These are phyloP conservation scores for Ascidia mentula DNA, from an alignment of 23 tunicate genomes.

Conservation along the genomic window DNA sequence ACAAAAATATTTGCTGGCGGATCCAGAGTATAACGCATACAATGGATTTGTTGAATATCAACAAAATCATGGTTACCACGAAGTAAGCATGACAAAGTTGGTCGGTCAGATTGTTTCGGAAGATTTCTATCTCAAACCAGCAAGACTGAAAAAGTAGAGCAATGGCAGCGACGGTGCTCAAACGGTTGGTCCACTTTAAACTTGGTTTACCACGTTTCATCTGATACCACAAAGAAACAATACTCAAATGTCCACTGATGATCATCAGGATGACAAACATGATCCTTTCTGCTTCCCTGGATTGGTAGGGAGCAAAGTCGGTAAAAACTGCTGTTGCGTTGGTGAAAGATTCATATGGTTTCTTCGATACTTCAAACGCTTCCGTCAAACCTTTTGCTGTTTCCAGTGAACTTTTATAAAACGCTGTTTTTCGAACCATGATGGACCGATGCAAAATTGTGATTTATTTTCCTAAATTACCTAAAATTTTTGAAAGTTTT, in stretches of 20 bases:
- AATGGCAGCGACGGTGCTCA: slow-evolving; percentile 4
- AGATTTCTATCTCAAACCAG: slow-evolving; percentile 5
- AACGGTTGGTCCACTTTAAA: slow-evolving; percentile 18
- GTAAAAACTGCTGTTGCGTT: neutral
- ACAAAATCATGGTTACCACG: neutral
- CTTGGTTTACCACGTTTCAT: neutral
- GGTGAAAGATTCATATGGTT: no score
- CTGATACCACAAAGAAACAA: neutral
- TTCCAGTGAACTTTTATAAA: no score
- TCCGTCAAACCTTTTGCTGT: no score
- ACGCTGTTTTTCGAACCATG: no score
- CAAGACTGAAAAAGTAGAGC: neutral
- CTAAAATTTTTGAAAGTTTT: no score
- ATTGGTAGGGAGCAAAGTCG: neutral
- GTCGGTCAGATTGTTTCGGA: neutral
- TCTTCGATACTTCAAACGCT: no score
- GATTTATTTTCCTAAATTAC: no score
- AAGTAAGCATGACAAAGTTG: neutral
- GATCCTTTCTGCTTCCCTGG: neutral
- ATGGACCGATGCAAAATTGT: no score
- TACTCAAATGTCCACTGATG: neutral
- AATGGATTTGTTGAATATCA: neutral
- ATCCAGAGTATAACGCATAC: slow-evolving; percentile 10
- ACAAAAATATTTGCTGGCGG: slow-evolving; percentile 6
- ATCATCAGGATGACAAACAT: slow-evolving; percentile 6